These are phyloP conservation scores for Heliconius hermathena DNA, from an alignment of 1,140 invertebrate species.

Conservation along the genomic window DNA sequence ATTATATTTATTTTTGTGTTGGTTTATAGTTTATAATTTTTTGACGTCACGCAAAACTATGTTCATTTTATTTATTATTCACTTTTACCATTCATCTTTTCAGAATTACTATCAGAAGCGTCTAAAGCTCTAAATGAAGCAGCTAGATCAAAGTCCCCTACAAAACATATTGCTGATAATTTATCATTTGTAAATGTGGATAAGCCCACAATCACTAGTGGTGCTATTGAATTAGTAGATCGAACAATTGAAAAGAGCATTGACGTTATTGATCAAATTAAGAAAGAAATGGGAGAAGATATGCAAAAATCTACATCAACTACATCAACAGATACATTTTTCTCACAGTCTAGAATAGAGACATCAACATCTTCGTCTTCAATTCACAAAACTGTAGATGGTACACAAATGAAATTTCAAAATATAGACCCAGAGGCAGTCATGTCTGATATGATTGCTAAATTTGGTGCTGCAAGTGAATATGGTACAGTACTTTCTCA, in stretches of 20 bases:
- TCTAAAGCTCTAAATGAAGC: constrained; percentile 61
- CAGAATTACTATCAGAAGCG: constrained; percentile 69
- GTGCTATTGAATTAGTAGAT: constrained; percentile 74
- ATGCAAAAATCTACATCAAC: constrained; percentile 62
- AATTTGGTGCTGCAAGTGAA: constrained; percentile 60
- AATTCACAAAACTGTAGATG: constrained; percentile 69
- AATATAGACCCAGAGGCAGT: constrained; percentile 68
- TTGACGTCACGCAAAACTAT: neutral
- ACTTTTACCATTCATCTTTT: constrained; percentile 52
- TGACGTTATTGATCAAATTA: constrained; percentile 77
- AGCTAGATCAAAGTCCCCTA: constrained; percentile 73
- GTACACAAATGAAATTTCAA: constrained; percentile 68
- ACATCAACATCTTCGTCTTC: constrained; percentile 73
- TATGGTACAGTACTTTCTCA: constrained; percentile 75
- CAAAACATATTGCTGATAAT: constrained; percentile 76
- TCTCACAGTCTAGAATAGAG: constrained; percentile 66
- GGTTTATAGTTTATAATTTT: neutral
- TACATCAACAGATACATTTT: constrained; percentile 67
- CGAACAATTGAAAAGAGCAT: constrained; percentile 77
- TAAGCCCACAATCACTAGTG: constrained; percentile 74
- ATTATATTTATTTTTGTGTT: neutral
- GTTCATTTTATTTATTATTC: neutral
- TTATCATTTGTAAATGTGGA: constrained; percentile 78
- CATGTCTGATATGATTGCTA: constrained; percentile 75
- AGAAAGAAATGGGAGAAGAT: constrained; percentile 77